A percentile compares a stretch with the other conserved stretches of the same genome.
These are phyloP conservation scores for Amblyjoppa fuscipennis DNA, from an alignment of 2,888 invertebrate species.

Conservation along the genomic window DNA sequence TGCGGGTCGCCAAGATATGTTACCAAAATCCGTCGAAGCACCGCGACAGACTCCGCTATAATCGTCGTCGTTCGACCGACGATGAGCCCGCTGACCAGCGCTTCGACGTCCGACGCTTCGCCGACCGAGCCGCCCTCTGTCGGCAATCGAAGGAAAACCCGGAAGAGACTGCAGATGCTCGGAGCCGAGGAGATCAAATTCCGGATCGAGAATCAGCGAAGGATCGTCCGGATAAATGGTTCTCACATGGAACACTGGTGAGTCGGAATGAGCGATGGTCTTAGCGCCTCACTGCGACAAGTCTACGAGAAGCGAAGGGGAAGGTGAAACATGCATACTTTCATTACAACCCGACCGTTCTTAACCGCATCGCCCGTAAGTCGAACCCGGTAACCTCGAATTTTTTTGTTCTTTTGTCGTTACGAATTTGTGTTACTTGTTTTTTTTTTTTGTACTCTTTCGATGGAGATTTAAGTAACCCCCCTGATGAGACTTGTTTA, in stretches of 20 bases:
- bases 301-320: too few relatives aligned
- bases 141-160: constrained; percentile 23
- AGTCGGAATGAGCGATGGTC: constrained; percentile 14
- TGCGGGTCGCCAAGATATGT: constrained; percentile 22
- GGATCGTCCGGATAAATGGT: constrained; percentile 67
- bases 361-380: neutral
- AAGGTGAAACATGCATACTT: too few relatives aligned
- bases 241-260: constrained; percentile 65
- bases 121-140: constrained; percentile 1
- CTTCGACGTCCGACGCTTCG: neutral
- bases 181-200: constrained; percentile 69
- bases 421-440: neutral
- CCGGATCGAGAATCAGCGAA: constrained; percentile 70
- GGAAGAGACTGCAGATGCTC: constrained; percentile 67
- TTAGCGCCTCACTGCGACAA: too few relatives aligned
- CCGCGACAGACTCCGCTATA: neutral
- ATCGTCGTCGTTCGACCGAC: neutral
- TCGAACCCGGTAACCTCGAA: constrained; percentile 33
- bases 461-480: neutral
- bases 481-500: constrained; percentile 30
- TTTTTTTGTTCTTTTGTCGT: neutral
- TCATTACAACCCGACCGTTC: too few relatives aligned
- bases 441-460: neutral
- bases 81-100: constrained; percentile 36
- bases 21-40: constrained; percentile 31